phyloP scores from a whole-genome alignment of 2,797 vertebrate genomes.

The Coranthus polyacanthus region DNA sequence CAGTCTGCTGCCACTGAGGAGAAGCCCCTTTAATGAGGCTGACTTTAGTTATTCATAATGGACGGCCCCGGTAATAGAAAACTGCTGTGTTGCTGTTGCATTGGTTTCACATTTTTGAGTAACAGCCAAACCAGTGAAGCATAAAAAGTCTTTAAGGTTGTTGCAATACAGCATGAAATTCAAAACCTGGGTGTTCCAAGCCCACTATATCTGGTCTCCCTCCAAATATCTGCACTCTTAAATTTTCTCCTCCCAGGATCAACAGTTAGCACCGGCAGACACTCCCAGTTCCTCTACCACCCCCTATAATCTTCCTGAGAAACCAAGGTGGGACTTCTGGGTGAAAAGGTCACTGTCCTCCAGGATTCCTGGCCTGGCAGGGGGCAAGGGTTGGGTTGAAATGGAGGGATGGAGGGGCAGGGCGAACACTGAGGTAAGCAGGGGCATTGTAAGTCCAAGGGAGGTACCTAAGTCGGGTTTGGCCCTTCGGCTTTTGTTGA shows the following conservation, averaged over 20 bases:
- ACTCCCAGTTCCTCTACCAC: constrained; percentile 71
- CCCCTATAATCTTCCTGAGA: constrained; percentile 83
- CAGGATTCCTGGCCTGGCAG: constrained; percentile 80
- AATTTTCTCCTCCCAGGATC: constrained; percentile 31
- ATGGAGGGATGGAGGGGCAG: constrained; percentile 59
- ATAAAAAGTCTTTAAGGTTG: constrained; percentile 62
- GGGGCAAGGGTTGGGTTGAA: constrained; percentile 77
- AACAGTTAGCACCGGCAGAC: constrained; percentile 42
- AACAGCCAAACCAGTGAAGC: constrained; percentile 70
- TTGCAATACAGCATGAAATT: constrained; percentile 72
- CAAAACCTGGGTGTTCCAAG: constrained; percentile 63
- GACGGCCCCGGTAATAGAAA: constrained; percentile 74
- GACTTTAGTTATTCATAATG: constrained; percentile 69
- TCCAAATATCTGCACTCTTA: constrained; percentile 47
- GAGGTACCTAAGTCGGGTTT: constrained; percentile 75
- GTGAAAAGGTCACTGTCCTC: constrained; percentile 76
- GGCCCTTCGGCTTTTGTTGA: constrained; percentile 72
- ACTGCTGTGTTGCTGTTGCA: constrained; percentile 69
- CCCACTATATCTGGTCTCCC: constrained; percentile 48
- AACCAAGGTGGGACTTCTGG: constrained; percentile 74
- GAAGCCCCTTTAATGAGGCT: constrained; percentile 72
- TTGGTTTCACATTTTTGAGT: constrained; percentile 75
- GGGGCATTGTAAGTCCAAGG: constrained; percentile 80
- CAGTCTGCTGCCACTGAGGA: constrained; percentile 66
- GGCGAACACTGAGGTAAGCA: constrained; percentile 65